Evolutionary conservation across 2,113 vertebrate genomes (phyloP).

Genomic region (Chelonoidis abingdonii): DNA sequence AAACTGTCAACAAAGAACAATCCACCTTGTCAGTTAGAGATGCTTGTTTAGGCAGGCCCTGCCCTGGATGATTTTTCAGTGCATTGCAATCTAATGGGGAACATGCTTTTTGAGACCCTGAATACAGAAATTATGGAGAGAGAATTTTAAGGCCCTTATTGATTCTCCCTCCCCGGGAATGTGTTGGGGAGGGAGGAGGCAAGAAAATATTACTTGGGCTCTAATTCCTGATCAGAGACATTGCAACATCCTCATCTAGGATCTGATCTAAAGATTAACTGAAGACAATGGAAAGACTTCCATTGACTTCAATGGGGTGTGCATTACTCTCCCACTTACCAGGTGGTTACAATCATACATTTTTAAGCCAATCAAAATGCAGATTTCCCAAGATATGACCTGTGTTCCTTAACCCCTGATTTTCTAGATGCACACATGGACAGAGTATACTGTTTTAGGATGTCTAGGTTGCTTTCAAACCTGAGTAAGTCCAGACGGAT

Average conservation of each 20-base stretch:
- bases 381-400: background rate
- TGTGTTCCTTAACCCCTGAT: background rate
- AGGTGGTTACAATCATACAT: background rate
- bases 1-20: slow-evolving; percentile 38
- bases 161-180: background rate
- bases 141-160: background rate
- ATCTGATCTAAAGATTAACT: background rate
- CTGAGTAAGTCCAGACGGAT: background rate
- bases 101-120: background rate
- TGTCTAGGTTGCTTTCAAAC: fast-evolving
- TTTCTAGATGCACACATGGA: fast-evolving
- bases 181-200: fast-evolving
- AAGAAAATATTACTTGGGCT: background rate
- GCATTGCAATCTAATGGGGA: background rate
- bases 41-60: background rate
- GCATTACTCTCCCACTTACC: fast-evolving
- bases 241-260: background rate
- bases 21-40: background rate
- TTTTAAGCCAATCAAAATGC: background rate
- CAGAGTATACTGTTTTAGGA: fast-evolving
- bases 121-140: fast-evolving
- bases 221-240: fast-evolving
- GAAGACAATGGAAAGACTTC: background rate
- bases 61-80: background rate
- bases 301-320: background rate